A percentile compares a stretch with the other conserved stretches of the same genome.
These are phyloP conservation scores for Meteorus cinctellus DNA, from an alignment of 2,888 invertebrate genomes.

Conservation along the genomic window DNA sequence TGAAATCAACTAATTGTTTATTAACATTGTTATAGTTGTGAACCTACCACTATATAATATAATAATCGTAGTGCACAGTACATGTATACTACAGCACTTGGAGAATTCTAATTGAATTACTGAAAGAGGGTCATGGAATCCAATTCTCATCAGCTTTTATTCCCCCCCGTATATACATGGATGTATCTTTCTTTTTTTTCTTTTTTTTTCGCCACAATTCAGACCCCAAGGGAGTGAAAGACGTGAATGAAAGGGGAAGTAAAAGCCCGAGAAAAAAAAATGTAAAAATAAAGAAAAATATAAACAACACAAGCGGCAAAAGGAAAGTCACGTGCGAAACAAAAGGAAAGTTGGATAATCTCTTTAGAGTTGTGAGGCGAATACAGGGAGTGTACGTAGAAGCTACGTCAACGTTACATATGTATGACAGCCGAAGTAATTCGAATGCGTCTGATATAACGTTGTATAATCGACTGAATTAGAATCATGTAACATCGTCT, in stretches of 20 bases:
- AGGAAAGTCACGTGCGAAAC: slow-evolving; percentile 30
- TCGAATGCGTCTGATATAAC: too few species aligned
- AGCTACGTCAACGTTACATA: too few species aligned
- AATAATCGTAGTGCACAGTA: too few species aligned
- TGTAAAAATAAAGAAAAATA: slow-evolving; percentile 17
- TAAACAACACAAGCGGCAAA: not conserved
- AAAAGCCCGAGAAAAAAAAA: slow-evolving; percentile 10
- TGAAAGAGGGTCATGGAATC: slow-evolving; percentile 8
- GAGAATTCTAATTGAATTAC: slow-evolving; percentile 7
- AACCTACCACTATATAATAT: not conserved
- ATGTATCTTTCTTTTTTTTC: not conserved
- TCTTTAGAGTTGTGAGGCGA: slow-evolving; percentile 21
- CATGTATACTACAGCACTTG: not conserved
- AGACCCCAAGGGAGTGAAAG: not conserved
- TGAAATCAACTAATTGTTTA: not conserved
- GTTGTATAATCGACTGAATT: too few species aligned
- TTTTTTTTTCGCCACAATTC: not conserved
- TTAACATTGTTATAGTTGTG: not conserved
- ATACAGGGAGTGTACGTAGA: too few species aligned
- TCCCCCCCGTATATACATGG: not conserved
- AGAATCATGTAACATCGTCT: too few species aligned
- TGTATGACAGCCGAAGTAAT: too few species aligned
- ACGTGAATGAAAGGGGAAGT: not conserved
- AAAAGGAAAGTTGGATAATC: slow-evolving; percentile 46
- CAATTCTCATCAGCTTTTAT: slow-evolving; percentile 2